phyloP scores from a whole-genome alignment of 2,113 vertebrate genomes.

The Hassar affinis region DNA sequence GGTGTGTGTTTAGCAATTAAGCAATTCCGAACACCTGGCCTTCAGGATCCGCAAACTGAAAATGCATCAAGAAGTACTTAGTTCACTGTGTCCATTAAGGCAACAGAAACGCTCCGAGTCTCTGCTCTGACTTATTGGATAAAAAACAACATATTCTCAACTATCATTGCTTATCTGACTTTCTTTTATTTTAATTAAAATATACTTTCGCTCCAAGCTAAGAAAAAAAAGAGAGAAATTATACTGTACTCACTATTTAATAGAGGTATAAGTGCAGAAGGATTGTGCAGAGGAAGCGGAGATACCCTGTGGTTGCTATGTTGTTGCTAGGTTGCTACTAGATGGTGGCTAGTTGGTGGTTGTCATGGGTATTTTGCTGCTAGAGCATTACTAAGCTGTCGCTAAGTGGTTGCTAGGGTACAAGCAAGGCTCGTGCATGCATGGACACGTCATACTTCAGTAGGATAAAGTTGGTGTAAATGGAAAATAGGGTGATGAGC shows the following conservation, averaged over 20 bases:
- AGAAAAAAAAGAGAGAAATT: too few relatives aligned
- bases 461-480: not conserved
- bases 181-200: not conserved
- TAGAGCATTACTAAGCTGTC: too few relatives aligned
- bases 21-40: constrained; percentile 14
- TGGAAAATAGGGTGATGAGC: not conserved
- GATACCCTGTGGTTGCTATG: too few relatives aligned
- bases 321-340: too few relatives aligned
- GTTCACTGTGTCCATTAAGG: not conserved
- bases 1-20: not conserved
- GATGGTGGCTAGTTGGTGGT: too few relatives aligned
- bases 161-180: not conserved
- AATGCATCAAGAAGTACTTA: not conserved
- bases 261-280: too few relatives aligned
- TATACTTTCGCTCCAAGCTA: not conserved
- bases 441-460: not conserved
- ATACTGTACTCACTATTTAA: too few relatives aligned
- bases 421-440: not conserved
- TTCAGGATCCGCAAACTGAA: constrained; percentile 1
- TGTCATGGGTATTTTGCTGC: too few relatives aligned
- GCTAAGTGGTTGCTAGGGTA: too few relatives aligned
- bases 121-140: not conserved
- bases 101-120: not conserved
- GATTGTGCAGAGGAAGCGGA: too few relatives aligned
- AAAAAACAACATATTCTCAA: too few relatives aligned